phyloP scores from a whole-genome alignment of 2,797 vertebrate genomes.

The Anabacerthia variegaticeps region DNA sequence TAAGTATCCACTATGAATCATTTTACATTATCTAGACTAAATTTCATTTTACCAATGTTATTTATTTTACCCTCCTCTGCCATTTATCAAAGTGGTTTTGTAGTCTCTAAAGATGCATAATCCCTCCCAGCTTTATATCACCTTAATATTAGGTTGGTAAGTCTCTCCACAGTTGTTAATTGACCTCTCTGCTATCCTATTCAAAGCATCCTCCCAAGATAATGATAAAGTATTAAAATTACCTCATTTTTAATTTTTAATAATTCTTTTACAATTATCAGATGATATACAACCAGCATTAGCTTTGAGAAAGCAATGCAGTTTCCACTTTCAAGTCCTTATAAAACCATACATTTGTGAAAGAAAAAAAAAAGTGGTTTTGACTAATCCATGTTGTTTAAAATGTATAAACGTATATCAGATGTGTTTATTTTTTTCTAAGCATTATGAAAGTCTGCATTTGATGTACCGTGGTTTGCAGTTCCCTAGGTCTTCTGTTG shows the following conservation, averaged over 20 bases:
- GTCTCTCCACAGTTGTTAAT: slow-evolving; percentile 21
- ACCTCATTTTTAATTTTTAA: slow-evolving; percentile 8
- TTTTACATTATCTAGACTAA: background rate
- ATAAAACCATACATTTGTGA: background rate
- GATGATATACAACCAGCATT: background rate
- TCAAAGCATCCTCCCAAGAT: slow-evolving; percentile 32
- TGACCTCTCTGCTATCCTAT: slow-evolving; percentile 24
- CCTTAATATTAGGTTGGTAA: slow-evolving; percentile 42
- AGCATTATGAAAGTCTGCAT: background rate
- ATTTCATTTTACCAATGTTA: background rate
- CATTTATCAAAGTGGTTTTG: slow-evolving; percentile 26
- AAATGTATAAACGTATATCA: background rate
- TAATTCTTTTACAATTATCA: background rate
- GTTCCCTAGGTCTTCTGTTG: background rate
- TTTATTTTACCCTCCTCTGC: slow-evolving; percentile 45
- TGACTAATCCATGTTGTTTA: background rate
- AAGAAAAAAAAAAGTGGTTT: background rate
- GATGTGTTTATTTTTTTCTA: background rate
- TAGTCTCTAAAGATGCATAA: slow-evolving; percentile 19
- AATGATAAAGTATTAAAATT: slow-evolving; percentile 14
- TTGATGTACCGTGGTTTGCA: background rate
- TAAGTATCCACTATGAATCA: background rate
- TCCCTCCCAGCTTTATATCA: slow-evolving; percentile 38
- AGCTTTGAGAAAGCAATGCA: background rate
- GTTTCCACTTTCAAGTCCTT: background rate